phyloP scores from a whole-genome alignment of 2,113 vertebrate species.

The Corydoras sp. region DNA sequence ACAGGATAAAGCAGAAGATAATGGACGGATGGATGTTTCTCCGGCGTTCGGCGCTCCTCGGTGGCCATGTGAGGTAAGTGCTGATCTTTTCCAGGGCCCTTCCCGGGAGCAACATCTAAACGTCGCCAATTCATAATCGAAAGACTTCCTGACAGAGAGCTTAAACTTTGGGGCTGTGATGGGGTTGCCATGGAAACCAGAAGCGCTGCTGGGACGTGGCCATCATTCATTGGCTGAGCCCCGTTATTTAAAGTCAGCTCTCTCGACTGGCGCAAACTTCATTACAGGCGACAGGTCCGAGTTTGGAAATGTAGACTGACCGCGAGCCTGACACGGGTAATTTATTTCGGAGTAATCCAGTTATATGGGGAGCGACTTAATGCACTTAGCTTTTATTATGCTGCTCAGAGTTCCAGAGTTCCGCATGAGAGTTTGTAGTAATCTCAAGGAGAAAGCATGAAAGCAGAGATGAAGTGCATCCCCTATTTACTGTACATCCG shows the following conservation, averaged over 20 bases:
- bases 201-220: conserved; percentile 43
- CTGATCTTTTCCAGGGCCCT: conserved; percentile 49
- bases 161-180: conserved; percentile 46
- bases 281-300: conserved; percentile 47
- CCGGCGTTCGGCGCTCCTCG: too few species aligned
- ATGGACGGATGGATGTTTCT: too few species aligned
- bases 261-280: conserved; percentile 48
- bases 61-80: conserved; percentile 3
- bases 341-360: conserved; percentile 61
- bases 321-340: conserved; percentile 45
- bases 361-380: conserved; percentile 53
- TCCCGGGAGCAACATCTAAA: conserved; percentile 56
- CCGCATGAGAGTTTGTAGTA: conserved; percentile 41
- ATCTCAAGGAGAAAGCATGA: neutral
- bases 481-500: too few species aligned
- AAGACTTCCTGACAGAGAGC: conserved; percentile 50
- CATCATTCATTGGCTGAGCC: conserved; percentile 46
- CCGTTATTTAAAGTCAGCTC: conserved; percentile 53
- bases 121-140: conserved; percentile 55
- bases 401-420: conserved; percentile 43
- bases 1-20: too few species aligned
- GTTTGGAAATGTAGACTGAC: conserved; percentile 45
- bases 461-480: neutral
- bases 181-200: conserved; percentile 46
- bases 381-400: conserved; percentile 48